A percentile compares a stretch with the other conserved stretches of the same genome.
Conservation (phyloP, 2,797 vertebrate species). For the Mionectes olivaceus region DNA sequence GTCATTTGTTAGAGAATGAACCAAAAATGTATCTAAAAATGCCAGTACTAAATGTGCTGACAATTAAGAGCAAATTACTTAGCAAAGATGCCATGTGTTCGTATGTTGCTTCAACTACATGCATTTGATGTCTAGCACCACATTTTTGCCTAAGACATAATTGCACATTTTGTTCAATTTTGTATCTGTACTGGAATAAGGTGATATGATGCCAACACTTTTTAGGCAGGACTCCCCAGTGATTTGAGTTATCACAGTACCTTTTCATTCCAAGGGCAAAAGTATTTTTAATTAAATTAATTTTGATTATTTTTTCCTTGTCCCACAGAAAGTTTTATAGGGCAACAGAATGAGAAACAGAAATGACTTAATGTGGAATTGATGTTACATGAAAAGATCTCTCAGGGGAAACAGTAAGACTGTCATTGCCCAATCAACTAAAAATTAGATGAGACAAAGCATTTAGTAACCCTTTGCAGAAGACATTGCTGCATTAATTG, state of each 20-base stretch:
- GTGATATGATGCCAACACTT: neutral
- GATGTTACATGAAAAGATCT: slow-evolving; percentile 58
- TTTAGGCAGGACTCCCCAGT: neutral
- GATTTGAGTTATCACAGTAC: neutral
- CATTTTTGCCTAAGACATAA: slow-evolving; percentile 52
- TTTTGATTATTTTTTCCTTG: slow-evolving; percentile 35
- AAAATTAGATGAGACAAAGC: slow-evolving; percentile 38
- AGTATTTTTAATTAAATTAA: slow-evolving; percentile 36
- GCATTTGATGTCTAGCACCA: slow-evolving; percentile 23
- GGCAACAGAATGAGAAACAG: slow-evolving; percentile 52
- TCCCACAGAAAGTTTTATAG: slow-evolving; percentile 49
- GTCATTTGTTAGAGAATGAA: slow-evolving; percentile 72
- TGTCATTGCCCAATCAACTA: slow-evolving; percentile 39
- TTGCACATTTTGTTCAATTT: slow-evolving; percentile 42
- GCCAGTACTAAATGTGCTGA: slow-evolving; percentile 64
- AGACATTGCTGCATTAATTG: neutral
- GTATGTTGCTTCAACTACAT: slow-evolving; percentile 42
- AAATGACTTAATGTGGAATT: slow-evolving; percentile 42
- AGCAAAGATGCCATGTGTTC: slow-evolving; percentile 57
- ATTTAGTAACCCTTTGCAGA: slow-evolving; percentile 32
- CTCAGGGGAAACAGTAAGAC: slow-evolving; percentile 24
- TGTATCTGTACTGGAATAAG: slow-evolving; percentile 19
- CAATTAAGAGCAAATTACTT: slow-evolving; percentile 71
- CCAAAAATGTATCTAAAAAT: slow-evolving; percentile 70
- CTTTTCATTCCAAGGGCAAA: slow-evolving; percentile 34